These are phyloP conservation scores for Sacculina carcini DNA, from an alignment of 2,888 invertebrate species.

Conservation along the genomic window DNA sequence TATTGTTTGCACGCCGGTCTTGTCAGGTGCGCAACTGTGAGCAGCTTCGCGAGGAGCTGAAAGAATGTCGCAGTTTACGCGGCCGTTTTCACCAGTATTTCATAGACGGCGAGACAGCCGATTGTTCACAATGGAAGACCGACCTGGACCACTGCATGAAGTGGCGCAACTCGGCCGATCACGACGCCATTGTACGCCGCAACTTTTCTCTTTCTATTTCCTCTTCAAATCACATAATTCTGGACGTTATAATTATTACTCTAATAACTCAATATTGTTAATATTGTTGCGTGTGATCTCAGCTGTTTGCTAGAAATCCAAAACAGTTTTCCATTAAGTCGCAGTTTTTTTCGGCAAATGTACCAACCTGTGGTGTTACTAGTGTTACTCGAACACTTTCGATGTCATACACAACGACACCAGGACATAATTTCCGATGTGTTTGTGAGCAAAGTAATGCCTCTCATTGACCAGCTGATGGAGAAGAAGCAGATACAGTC, in stretches of 20 bases:
- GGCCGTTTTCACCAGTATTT: conserved; percentile 66
- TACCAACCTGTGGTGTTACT: too few relatives aligned
- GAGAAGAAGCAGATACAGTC: too few relatives aligned
- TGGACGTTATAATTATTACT: background rate
- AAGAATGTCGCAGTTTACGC: conserved; percentile 44
- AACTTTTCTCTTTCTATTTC: background rate
- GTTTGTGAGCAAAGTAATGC: too few relatives aligned
- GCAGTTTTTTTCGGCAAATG: too few relatives aligned
- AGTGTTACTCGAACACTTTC: too few relatives aligned
- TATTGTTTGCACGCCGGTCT: too few relatives aligned
- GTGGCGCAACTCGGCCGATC: conserved; percentile 34
- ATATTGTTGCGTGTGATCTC: background rate
- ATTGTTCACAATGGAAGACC: conserved; percentile 52
- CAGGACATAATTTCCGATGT: too few relatives aligned
- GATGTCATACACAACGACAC: too few relatives aligned
- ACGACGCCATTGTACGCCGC: conserved; percentile 37
- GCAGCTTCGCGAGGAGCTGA: conserved; percentile 54
- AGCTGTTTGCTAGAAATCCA: conserved; percentile 2
- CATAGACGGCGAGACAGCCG: conserved; percentile 38
- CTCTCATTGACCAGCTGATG: too few relatives aligned
- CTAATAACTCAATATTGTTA: too few relatives aligned
- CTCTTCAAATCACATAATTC: background rate
- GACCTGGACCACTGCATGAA: conserved; percentile 46
- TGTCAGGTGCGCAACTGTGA: conserved; percentile 44
- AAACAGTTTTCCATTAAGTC: too few relatives aligned